Evolutionary conservation across 1,140 invertebrate genomes (phyloP).

Genomic region (Aphaenogaster ashmeadi): DNA sequence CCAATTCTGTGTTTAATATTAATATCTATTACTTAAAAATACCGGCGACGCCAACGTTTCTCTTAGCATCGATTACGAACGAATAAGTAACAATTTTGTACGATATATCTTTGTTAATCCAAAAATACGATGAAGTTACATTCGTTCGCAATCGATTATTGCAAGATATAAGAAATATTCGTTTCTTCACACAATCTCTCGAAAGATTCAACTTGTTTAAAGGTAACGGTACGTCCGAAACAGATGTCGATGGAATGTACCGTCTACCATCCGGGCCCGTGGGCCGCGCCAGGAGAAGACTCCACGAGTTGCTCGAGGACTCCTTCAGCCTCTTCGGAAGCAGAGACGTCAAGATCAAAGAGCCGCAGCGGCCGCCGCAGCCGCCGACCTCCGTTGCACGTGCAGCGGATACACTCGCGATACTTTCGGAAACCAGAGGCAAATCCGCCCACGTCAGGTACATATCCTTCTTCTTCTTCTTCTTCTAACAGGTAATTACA

Average conservation of each 20-base stretch:
- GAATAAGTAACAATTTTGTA: not conserved
- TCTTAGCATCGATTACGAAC: constrained; percentile 37
- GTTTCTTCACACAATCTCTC: constrained; percentile 60
- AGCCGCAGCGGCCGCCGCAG: constrained; percentile 68
- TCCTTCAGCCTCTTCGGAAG: constrained; percentile 90
- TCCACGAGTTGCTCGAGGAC: constrained; percentile 90
- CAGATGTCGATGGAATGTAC: constrained; percentile 79
- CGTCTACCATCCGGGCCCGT: constrained; percentile 82
- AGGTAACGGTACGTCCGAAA: constrained; percentile 71
- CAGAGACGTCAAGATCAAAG: constrained; percentile 85
- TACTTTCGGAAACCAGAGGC: constrained; percentile 81
- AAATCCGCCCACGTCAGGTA: constrained; percentile 87
- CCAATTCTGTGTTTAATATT: not conserved
- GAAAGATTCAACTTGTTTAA: constrained; percentile 52
- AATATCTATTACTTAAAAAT: constrained; percentile 11
- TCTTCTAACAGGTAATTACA: constrained; percentile 21
- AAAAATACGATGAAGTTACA: not conserved
- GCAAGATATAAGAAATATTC: not conserved
- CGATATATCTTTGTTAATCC: not conserved
- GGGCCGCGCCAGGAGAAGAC: constrained; percentile 88
- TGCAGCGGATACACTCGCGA: constrained; percentile 74
- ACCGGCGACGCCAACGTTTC: not conserved
- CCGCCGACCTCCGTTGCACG: constrained; percentile 65
- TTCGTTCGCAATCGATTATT: constrained; percentile 45
- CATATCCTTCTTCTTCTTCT: constrained; percentile 9